Evolutionary conservation across 2,113 vertebrate genomes (phyloP).

Genomic region (Ptilonorhynchus violaceus): DNA sequence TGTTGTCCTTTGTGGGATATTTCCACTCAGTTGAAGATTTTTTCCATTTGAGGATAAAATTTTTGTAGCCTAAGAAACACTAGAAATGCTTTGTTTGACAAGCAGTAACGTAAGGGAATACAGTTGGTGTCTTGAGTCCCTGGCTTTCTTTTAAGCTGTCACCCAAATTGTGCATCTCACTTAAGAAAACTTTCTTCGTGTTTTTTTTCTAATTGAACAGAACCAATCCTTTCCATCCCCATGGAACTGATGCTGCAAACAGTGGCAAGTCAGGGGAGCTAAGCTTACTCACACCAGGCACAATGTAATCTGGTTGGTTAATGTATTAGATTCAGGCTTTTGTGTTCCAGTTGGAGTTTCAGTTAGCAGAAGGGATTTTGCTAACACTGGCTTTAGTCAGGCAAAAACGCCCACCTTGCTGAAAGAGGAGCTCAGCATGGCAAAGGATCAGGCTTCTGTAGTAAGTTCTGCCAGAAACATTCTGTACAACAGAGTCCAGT

Average conservation of each 20-base stretch:
- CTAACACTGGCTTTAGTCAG: neutral
- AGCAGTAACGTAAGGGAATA: neutral
- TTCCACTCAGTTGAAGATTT: neutral
- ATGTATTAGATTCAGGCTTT: neutral
- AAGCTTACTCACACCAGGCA: neutral
- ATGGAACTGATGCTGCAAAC: neutral
- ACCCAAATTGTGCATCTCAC: neutral
- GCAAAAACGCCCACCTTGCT: neutral
- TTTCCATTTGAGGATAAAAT: neutral
- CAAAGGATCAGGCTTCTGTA: neutral
- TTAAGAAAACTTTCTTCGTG: neutral
- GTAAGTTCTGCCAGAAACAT: neutral
- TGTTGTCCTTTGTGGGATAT: neutral
- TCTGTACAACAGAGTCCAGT: neutral
- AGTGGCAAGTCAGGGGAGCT: neutral
- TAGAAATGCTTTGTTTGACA: neutral
- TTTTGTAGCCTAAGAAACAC: neutral
- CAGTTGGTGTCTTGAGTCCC: neutral
- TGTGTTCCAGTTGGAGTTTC: neutral
- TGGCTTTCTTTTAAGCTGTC: neutral
- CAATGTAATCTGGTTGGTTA: neutral
- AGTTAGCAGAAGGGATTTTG: neutral
- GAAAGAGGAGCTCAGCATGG: neutral
- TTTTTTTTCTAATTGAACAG: neutral
- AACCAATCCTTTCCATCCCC: neutral